Base-by-base conservation (phyloP, 1,140 invertebrate genomes). In the Formica selysi region DNA sequence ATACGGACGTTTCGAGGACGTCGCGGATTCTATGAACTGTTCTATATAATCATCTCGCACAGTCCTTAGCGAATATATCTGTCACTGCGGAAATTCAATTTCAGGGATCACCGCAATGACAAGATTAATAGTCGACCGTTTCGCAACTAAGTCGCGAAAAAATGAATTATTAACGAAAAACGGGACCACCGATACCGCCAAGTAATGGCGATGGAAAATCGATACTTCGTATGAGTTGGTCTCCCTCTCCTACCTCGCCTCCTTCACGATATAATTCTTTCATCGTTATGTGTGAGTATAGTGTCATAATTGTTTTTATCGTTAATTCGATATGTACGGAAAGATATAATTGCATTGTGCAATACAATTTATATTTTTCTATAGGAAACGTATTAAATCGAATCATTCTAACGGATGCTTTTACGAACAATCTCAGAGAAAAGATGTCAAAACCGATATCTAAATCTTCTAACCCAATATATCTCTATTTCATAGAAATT, bases 81-180 rank as follows among this genome's bases (percentile, higher is more conserved):
- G 62, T 54, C 78, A 70, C 51, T 51, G 59, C 51, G 76, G 76
- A 70, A 83, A 88, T 88, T 90, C 89, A 90, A 90, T 90, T 90
- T 88, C 86, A 85, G 81, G 78, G 65, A 86, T 90, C 65, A 85
- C 41, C 73, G 67, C 59, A 32, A 62, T 68, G 57, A 57, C 64
- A 67, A 86, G 86, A 88, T 89, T 88, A 76, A 86, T 76, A 54
- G 62, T 62, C 62, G 59, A 36, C 13, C 26, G 70, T 51, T 87
- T 44, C 26, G 68, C 44, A 76, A 70, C 67, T 65, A 73, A 87
- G 81, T 85, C 62, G 81, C 44, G 57, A 76, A 73, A 71, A 87
- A 85, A 89, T 80, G 84, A 90, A 90, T 87, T 87, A 61, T 68
- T 68, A 79, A 85, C 68, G 41, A 71, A 81, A 81, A 81, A 61